These are phyloP conservation scores for Tinea trinotella DNA, from an alignment of 2,888 invertebrate genomes.

Conservation along the genomic window DNA sequence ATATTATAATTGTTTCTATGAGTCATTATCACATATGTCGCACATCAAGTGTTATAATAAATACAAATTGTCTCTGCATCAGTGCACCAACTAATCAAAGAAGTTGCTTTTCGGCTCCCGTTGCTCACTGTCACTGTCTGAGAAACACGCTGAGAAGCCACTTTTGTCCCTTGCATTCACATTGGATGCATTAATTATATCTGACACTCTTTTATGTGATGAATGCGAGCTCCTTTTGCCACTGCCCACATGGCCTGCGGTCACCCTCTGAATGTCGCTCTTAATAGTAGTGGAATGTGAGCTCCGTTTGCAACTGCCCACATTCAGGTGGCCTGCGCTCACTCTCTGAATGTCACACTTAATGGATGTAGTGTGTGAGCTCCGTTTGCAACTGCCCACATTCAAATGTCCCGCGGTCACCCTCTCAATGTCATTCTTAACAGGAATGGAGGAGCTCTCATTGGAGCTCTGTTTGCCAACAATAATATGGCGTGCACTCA, in stretches of 20 bases:
- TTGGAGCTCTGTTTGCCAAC: no score
- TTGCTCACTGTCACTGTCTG: conserved; percentile 59
- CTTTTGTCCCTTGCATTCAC: conserved; percentile 37
- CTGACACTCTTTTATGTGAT: neutral
- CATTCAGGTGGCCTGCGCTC: neutral
- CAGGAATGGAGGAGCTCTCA: no score
- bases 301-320: neutral
- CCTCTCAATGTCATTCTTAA: neutral
- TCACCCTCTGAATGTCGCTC: no score
- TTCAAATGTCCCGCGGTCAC: neutral
- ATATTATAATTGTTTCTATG: no score
- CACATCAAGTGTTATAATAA: neutral
- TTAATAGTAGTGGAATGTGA: no score
- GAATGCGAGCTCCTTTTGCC: neutral
- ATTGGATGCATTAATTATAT: neutral
- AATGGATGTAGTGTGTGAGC: no score
- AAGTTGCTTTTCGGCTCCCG: conserved; percentile 32
- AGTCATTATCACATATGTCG: neutral
- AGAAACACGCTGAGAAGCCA: conserved; percentile 57
- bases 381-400: neutral
- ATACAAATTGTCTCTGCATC: neutral
- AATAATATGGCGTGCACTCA: no score
- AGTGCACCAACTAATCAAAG: conserved; percentile 20
- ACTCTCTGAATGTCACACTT: no score
- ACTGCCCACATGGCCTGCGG: neutral